These are phyloP conservation scores for Actias luna DNA, from an alignment of 2,888 invertebrate genomes.

Conservation along the genomic window DNA sequence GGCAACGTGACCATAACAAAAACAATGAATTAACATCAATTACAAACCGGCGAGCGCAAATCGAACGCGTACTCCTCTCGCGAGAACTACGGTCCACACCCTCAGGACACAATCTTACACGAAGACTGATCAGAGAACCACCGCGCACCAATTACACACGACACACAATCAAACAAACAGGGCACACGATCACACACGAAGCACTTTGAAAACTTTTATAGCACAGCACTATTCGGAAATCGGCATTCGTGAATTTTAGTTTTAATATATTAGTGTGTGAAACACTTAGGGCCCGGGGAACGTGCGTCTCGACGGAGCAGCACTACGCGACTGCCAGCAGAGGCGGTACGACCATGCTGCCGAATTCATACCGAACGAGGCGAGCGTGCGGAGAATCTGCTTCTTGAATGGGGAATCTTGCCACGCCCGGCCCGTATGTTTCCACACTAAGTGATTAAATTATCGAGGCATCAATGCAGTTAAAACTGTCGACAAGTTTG, in stretches of 20 bases:
- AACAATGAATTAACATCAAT: constrained; percentile 5
- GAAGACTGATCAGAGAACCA: constrained; percentile 16
- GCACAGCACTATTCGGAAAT: background rate
- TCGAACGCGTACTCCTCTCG: background rate
- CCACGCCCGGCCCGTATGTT: constrained; percentile 22
- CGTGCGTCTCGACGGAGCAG: constrained; percentile 15
- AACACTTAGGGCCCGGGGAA: background rate
- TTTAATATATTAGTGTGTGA: background rate
- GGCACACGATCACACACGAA: background rate
- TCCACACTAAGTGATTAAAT: background rate
- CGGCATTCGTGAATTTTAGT: background rate
- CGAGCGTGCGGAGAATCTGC: constrained; percentile 7
- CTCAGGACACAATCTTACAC: constrained; percentile 7
- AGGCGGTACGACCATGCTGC: constrained; percentile 1
- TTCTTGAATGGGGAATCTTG: constrained; percentile 1
- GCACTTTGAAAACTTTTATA: constrained; percentile 6
- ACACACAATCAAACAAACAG: too few species aligned
- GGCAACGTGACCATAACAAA: constrained; percentile 12
- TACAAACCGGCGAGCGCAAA: background rate
- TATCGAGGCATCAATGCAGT: background rate
- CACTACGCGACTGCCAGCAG: constrained; percentile 17
- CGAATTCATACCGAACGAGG: background rate
- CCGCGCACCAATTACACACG: background rate
- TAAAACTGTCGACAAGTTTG: background rate
- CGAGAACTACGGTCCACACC: constrained; percentile 6